Conservation (phyloP, 1,140 invertebrate genomes). For the Drosophila parvula region DNA sequence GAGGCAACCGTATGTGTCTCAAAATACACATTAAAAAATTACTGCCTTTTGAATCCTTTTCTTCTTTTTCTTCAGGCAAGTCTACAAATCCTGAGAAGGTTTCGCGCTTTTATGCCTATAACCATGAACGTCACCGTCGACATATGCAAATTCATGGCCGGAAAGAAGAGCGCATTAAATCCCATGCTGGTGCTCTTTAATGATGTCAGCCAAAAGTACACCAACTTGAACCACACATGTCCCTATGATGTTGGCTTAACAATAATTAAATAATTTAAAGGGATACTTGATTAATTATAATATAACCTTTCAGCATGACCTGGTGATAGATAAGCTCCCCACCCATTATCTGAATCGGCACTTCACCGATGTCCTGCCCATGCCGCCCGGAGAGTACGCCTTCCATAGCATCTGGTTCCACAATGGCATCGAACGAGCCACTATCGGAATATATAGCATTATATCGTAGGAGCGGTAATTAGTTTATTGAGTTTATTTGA, state of each 20-base stretch:
- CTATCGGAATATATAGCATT: conserved; percentile 7
- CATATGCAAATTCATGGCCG: conserved; percentile 11
- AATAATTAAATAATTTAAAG: too few relatives aligned
- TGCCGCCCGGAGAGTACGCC: conserved; percentile 22
- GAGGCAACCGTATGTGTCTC: background rate
- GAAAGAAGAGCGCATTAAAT: background rate
- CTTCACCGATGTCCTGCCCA: conserved; percentile 14
- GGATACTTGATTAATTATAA: too few relatives aligned
- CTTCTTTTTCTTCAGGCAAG: conserved; percentile 3
- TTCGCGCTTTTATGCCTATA: conserved; percentile 12
- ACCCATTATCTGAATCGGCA: conserved; percentile 7
- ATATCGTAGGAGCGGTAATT: background rate
- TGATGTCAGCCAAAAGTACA: background rate
- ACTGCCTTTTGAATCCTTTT: rapidly evolving
- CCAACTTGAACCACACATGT: conserved; percentile 26
- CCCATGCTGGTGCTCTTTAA: conserved; percentile 8
- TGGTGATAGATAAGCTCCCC: conserved; percentile 19
- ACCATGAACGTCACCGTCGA: conserved; percentile 23
- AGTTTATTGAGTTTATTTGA: too few relatives aligned
- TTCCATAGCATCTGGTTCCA: conserved; percentile 20
- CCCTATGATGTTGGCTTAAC: conserved; percentile 10
- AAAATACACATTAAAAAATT: background rate
- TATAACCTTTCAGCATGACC: conserved; percentile 8
- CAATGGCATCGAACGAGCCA: background rate
- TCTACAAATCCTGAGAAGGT: conserved; percentile 16